These are phyloP conservation scores for Hylaeus anthracinus DNA, from an alignment of 1,140 invertebrate species.

Conservation along the genomic window DNA sequence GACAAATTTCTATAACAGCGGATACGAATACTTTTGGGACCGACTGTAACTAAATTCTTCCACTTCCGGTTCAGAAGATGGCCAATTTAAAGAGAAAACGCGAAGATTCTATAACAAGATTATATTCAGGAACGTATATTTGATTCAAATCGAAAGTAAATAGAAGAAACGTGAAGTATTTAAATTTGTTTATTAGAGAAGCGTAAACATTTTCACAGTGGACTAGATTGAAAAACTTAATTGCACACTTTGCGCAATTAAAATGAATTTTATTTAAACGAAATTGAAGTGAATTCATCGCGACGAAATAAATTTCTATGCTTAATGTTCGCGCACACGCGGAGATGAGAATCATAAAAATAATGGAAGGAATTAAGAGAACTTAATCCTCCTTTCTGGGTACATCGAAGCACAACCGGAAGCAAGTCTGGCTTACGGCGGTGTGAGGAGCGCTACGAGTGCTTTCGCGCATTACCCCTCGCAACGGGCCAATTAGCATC, in stretches of 20 bases:
- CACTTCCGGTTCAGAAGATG: too few species aligned
- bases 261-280: not conserved
- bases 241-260: not conserved
- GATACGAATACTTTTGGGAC: too few species aligned
- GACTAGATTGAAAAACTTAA: too few species aligned
- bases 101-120: too few species aligned
- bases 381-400: slow-evolving; percentile 15
- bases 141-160: too few species aligned
- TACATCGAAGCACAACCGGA: slow-evolving; percentile 29
- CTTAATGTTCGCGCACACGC: not conserved
- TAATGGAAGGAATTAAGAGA: not conserved
- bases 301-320: not conserved
- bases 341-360: not conserved
- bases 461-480: slow-evolving; percentile 71
- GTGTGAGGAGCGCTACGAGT: slow-evolving; percentile 56
- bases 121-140: too few species aligned
- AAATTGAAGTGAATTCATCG: not conserved
- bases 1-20: too few species aligned
- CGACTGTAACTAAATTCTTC: too few species aligned
- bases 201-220: too few species aligned
- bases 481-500: slow-evolving; percentile 71
- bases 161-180: too few species aligned
- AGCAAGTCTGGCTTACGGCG: slow-evolving; percentile 40
- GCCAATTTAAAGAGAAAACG: too few species aligned
- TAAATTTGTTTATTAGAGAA: too few species aligned